phyloP scores from a whole-genome alignment of 2,888 invertebrate genomes.

The Hirtodrosophila histrioides region DNA sequence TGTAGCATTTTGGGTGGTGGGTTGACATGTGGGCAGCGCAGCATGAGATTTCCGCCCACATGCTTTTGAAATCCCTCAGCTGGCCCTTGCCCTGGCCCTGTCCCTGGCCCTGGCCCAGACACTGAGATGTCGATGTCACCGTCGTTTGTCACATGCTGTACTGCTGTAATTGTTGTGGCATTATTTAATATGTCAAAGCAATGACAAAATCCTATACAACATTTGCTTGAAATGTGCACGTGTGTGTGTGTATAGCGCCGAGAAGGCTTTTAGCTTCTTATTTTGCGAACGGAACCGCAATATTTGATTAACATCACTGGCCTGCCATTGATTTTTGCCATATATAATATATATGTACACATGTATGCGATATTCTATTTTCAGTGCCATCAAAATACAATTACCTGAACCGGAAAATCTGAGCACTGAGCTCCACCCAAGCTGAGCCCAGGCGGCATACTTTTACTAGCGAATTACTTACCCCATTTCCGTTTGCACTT shows the following conservation, averaged over 20 bases:
- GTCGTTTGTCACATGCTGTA: conserved; percentile 54
- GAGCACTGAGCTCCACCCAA: conserved; percentile 19
- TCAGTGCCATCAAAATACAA: conserved; percentile 69
- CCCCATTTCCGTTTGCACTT: conserved; percentile 72
- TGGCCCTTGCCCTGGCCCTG: conserved; percentile 16
- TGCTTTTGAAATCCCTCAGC: conserved; percentile 54
- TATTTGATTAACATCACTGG: conserved; percentile 75
- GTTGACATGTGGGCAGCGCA: conserved; percentile 64
- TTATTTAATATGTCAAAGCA: conserved; percentile 80
- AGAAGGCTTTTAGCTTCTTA: conserved; percentile 56
- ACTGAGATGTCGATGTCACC: conserved; percentile 27
- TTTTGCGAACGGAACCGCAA: conserved; percentile 67
- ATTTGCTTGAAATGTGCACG: conserved; percentile 15
- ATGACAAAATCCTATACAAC: conserved; percentile 68
- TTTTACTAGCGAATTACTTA: conserved; percentile 57
- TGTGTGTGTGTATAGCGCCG: conserved; percentile 17
- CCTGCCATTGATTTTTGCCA: conserved; percentile 52
- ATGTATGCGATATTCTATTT: conserved; percentile 59
- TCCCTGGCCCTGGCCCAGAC: background rate
- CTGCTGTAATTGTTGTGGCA: conserved; percentile 77
- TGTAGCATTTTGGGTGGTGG: conserved; percentile 40
- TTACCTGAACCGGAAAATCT: conserved; percentile 71
- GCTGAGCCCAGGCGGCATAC: conserved; percentile 37
- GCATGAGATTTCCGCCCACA: conserved; percentile 64
- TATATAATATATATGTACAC: conserved; percentile 14